phyloP scores from a whole-genome alignment of 2,797 vertebrate species.

The Lacerta bilineata region DNA sequence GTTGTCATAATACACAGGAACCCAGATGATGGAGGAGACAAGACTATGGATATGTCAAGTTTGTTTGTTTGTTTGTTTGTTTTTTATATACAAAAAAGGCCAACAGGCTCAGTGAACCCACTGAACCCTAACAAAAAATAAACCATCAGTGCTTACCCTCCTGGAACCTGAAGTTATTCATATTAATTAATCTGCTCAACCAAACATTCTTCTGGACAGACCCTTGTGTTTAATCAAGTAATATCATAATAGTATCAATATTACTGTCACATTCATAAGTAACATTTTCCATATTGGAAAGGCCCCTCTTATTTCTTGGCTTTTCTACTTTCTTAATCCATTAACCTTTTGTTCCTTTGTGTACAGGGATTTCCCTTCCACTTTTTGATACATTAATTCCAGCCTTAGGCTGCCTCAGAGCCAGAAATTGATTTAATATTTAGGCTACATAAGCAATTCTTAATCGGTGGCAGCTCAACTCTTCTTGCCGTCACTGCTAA shows the following conservation, averaged over 20 bases:
- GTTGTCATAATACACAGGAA: slow-evolving; percentile 35
- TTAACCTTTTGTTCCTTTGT: slow-evolving; percentile 67
- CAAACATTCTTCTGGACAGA: slow-evolving; percentile 9
- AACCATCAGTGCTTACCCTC: slow-evolving; percentile 60
- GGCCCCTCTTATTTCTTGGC: slow-evolving; percentile 53
- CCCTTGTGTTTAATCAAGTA: slow-evolving; percentile 53
- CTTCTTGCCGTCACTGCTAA: neutral
- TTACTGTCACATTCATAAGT: slow-evolving; percentile 61
- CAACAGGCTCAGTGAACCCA: slow-evolving; percentile 40
- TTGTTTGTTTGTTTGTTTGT: neutral
- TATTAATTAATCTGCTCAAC: slow-evolving; percentile 9
- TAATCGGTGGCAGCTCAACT: neutral
- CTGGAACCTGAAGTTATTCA: slow-evolving; percentile 39
- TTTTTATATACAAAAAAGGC: too few species aligned
- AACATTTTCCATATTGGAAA: slow-evolving; percentile 60
- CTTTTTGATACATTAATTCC: slow-evolving; percentile 65
- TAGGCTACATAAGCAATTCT: slow-evolving; percentile 44
- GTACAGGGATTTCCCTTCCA: slow-evolving; percentile 61
- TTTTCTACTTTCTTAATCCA: slow-evolving; percentile 55
- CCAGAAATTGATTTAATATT: slow-evolving; percentile 64
- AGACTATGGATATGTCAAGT: slow-evolving; percentile 48
- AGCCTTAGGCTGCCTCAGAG: slow-evolving; percentile 66
- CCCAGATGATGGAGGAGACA: slow-evolving; percentile 34
- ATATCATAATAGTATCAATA: slow-evolving; percentile 56
- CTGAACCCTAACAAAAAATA: slow-evolving; percentile 59